Base-by-base conservation (phyloP, 2,888 invertebrate genomes). In the Lobophora halterata region DNA sequence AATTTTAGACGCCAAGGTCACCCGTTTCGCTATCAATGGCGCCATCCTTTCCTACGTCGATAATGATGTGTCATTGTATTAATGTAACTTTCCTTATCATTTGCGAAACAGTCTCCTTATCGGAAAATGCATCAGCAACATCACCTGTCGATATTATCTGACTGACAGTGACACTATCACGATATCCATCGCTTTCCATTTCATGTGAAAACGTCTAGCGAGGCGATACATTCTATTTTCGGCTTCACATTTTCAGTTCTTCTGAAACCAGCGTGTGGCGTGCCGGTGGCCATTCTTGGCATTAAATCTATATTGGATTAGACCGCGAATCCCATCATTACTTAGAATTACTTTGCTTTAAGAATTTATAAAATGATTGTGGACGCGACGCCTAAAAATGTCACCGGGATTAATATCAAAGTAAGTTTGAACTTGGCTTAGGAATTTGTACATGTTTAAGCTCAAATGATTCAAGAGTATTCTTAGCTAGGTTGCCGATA, bases 171-270 rank as follows among this genome's bases (percentile, higher is more conserved):
- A 30, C 26, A 19, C 46, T 36, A 48, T 55, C 59, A 58, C 55
- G 55, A 51, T 52, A 47, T n/a, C 58, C 55, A 65, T 61, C 58
- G 58, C 68, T 68, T 68, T 68, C 66, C 65, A 65, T 60, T 65
- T 57, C 39, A 51, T 61, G 65, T 61, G 63, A 70, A 38, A 31
- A 19, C 31, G n/a, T 26, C 34, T 29, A 54, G 65, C 74, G 75
- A 73, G 77, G 81, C 75, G 63, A 52, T 63, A 62, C 68, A 71
- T 73, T 79, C 82, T 86, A 86, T 87, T 86, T 86, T 80, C 65
- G 79, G 81, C 69, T 55, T 63, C 65, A 65, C 72, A 75, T 71
- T 83, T 82, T 83, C 86, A 85, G 83, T 82, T 79, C 67, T 80
- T 61, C 63, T 50, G 33, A 34, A 54, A 54, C 66, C 56, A 61